Evolutionary conservation across 1,140 invertebrate species (phyloP).

Genomic region (Megalopta genalis): DNA sequence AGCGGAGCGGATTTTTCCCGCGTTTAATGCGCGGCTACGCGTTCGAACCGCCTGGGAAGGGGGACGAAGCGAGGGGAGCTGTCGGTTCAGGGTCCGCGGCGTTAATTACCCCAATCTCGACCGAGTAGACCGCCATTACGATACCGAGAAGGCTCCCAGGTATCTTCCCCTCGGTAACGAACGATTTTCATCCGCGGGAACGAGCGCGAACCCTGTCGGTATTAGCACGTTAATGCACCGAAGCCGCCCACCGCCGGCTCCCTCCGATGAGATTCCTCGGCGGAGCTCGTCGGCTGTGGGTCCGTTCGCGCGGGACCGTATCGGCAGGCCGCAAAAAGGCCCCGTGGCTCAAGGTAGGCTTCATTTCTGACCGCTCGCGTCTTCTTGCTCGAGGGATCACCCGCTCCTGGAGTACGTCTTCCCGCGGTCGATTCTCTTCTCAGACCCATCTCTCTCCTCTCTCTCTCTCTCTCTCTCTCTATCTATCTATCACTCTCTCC

Average conservation of each 20-base stretch:
- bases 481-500: too few relatives aligned
- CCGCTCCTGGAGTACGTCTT: conserved; percentile 33
- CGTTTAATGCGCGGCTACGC: neutral
- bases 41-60: too few relatives aligned
- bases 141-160: neutral
- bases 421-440: conserved; percentile 17
- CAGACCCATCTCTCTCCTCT: too few relatives aligned
- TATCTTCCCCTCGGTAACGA: neutral
- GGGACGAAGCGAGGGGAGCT: too few relatives aligned
- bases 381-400: conserved; percentile 41
- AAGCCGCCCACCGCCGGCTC: neutral
- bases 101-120: conserved; percentile 15
- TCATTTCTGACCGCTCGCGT: conserved; percentile 60
- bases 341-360: conserved; percentile 64
- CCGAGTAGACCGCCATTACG: neutral
- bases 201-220: neutral
- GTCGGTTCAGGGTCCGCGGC: neutral
- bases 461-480: too few relatives aligned
- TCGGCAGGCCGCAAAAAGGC: conserved; percentile 49
- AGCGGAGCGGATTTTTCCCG: neutral
- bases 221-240: conserved; percentile 6
- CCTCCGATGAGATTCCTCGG: neutral
- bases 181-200: conserved; percentile 9
- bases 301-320: neutral
- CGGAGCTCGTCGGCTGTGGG: neutral